These are phyloP conservation scores for Nymphicus hollandicus DNA, from an alignment of 2,113 vertebrate species.

Conservation along the genomic window DNA sequence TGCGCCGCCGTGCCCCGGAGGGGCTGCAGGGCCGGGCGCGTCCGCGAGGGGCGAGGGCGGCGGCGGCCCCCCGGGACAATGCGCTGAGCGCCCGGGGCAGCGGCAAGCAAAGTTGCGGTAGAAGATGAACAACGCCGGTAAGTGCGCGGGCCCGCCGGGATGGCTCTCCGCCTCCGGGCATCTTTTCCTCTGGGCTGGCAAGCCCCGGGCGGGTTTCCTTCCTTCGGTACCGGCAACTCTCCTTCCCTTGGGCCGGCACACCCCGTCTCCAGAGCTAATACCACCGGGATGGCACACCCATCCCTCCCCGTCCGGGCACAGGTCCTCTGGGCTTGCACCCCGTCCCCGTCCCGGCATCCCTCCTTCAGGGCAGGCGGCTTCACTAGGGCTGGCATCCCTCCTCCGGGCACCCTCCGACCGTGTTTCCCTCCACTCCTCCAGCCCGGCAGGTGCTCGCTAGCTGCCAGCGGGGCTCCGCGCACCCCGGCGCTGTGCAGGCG, in stretches of 20 bases:
- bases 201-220: background rate
- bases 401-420: background rate
- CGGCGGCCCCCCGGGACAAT: background rate
- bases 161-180: background rate
- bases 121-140: slow-evolving; percentile 68
- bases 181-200: background rate
- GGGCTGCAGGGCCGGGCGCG: background rate
- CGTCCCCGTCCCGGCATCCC: background rate
- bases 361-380: background rate
- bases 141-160: background rate
- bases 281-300: background rate
- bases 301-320: background rate
- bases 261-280: background rate
- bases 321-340: background rate
- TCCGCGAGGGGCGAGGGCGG: slow-evolving; percentile 9
- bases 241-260: background rate
- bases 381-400: background rate
- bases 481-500: background rate
- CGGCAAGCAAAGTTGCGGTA: background rate
- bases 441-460: background rate
- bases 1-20: background rate
- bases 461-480: background rate
- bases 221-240: background rate
- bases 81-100: slow-evolving; percentile 3
- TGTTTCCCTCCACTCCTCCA: background rate